Evolutionary conservation across 2,113 vertebrate species (phyloP).

Genomic region (Prietella phreatophila): DNA sequence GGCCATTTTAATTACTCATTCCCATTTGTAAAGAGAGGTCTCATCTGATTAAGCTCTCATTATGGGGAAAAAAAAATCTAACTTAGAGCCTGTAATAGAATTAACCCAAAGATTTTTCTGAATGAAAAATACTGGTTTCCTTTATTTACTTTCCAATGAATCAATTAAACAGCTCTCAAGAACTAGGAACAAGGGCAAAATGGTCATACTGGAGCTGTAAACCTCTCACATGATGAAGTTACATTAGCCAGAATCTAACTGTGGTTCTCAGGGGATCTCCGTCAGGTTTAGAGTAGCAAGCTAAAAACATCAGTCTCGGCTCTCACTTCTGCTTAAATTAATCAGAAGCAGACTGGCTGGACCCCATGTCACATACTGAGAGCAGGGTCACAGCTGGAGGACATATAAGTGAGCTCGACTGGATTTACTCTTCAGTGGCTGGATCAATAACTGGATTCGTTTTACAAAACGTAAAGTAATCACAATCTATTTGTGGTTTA

Average conservation of each 20-base stretch:
- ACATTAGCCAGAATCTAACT: constrained; percentile 44
- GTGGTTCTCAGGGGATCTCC: constrained; percentile 35
- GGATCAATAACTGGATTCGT: constrained; percentile 23
- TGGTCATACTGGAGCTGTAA: constrained; percentile 43
- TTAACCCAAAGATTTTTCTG: constrained; percentile 27
- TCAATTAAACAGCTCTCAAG: constrained; percentile 33
- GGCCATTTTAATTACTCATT: constrained; percentile 6
- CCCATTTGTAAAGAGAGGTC: constrained; percentile 6
- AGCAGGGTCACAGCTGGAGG: constrained; percentile 19
- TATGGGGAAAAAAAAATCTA: constrained; percentile 2
- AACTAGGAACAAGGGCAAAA: constrained; percentile 32
- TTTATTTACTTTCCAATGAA: constrained; percentile 1
- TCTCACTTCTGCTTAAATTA: constrained; percentile 38
- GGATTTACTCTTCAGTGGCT: neutral
- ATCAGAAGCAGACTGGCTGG: constrained; percentile 49
- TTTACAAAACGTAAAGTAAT: constrained; percentile 10
- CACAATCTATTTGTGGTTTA: constrained; percentile 1
- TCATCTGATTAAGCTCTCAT: neutral
- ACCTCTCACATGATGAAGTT: constrained; percentile 41
- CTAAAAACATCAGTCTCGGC: constrained; percentile 38
- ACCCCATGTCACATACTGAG: constrained; percentile 6
- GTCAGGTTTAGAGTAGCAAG: constrained; percentile 45
- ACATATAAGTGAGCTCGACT: neutral
- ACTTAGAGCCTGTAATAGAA: constrained; percentile 1
- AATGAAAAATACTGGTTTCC: constrained; percentile 38